Evolutionary conservation across 2,113 vertebrate genomes (phyloP).

Genomic region (Sarotherodon lohbergeri): DNA sequence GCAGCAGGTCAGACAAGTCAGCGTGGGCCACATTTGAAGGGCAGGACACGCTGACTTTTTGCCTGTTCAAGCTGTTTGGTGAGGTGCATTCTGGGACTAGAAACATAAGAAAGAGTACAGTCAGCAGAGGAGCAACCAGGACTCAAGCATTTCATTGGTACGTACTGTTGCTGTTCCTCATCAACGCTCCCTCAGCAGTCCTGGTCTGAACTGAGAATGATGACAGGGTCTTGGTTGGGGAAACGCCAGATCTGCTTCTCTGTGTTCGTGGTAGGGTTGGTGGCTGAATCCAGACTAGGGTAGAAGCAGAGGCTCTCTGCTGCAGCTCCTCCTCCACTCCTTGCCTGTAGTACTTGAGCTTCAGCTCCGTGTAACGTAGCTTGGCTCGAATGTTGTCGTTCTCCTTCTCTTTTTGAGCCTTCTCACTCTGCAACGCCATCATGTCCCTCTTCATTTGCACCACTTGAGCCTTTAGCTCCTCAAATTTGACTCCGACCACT

Average conservation of each 20-base stretch:
- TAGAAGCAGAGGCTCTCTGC: slow-evolving; percentile 43
- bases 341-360: slow-evolving; percentile 69
- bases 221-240: not conserved
- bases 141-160: not conserved
- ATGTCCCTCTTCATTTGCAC: slow-evolving; percentile 51
- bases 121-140: not conserved
- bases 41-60: not conserved
- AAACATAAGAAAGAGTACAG: not conserved
- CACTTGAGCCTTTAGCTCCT: slow-evolving; percentile 71
- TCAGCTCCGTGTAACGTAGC: slow-evolving; percentile 68
- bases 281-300: slow-evolving; percentile 10
- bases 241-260: not conserved
- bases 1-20: not conserved
- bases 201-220: not conserved
- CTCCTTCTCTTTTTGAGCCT: slow-evolving; percentile 70
- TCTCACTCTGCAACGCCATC: slow-evolving; percentile 55
- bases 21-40: not conserved
- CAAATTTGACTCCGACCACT: slow-evolving; percentile 74
- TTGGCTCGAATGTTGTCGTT: slow-evolving; percentile 70
- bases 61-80: not conserved
- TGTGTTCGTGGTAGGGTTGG: not conserved
- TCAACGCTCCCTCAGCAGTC: not conserved
- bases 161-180: slow-evolving; percentile 21
- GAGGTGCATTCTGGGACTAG: slow-evolving; percentile 33
- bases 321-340: slow-evolving; percentile 68